Evolutionary conservation across 2,113 vertebrate species (phyloP).

Genomic region (Rhabdornis inornatus): DNA sequence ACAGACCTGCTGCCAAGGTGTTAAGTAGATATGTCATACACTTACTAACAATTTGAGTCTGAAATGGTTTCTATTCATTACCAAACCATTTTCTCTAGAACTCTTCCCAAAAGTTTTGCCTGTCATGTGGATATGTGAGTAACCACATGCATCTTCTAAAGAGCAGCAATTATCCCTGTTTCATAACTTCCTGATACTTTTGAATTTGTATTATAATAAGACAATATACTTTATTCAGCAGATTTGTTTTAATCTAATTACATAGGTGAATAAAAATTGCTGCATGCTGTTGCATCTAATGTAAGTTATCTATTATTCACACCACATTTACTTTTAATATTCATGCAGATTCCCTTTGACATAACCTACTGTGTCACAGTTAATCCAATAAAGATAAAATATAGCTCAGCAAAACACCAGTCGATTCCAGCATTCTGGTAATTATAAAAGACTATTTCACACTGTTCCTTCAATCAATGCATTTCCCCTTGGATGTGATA

Average conservation of each 20-base stretch:
- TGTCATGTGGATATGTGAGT: not conserved
- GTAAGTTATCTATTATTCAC: constrained; percentile 85
- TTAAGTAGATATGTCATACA: not conserved
- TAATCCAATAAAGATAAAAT: constrained; percentile 87
- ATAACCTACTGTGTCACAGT: constrained; percentile 84
- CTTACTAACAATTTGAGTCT: not conserved
- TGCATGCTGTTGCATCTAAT: constrained; percentile 79
- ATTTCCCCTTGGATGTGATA: constrained; percentile 70
- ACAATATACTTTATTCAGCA: constrained; percentile 77
- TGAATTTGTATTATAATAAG: constrained; percentile 63
- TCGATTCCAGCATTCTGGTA: constrained; percentile 79
- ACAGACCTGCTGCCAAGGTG: not conserved
- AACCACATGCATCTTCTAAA: not conserved
- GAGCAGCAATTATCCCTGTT: constrained; percentile 22
- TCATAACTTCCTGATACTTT: constrained; percentile 64
- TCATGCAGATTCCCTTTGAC: constrained; percentile 84
- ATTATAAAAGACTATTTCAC: constrained; percentile 84
- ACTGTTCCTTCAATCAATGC: constrained; percentile 76
- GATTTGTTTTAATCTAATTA: constrained; percentile 82
- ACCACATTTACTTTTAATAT: constrained; percentile 86
- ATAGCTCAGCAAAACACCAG: constrained; percentile 79
- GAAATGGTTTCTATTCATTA: not conserved
- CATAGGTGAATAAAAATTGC: constrained; percentile 79
- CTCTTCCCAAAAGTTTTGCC: constrained; percentile 2
- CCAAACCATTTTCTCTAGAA: not conserved